Percentiles rank a stretch among this genome's conserved stretches.
phyloP scores from a whole-genome alignment of 2,113 vertebrate genomes.

The Alethe castanea region DNA sequence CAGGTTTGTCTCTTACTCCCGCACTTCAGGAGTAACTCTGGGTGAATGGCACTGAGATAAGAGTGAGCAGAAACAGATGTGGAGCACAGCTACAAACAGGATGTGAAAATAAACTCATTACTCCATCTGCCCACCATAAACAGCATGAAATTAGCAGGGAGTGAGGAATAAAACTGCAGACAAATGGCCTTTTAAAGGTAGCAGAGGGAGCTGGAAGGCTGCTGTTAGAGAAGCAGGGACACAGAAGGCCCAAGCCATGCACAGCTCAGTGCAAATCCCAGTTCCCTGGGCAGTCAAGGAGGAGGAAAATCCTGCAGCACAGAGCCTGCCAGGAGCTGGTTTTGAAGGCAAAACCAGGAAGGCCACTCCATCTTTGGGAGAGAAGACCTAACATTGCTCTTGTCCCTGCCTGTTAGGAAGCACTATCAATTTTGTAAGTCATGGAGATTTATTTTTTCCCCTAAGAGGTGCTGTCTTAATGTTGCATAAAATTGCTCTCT shows the following conservation, averaged over 20 bases:
- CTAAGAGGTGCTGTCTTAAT: constrained; percentile 14
- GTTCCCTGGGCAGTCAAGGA: not conserved
- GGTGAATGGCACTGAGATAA: not conserved
- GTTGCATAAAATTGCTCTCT: constrained; percentile 61
- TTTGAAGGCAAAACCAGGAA: not conserved
- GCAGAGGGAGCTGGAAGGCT: constrained; percentile 25
- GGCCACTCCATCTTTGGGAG: not conserved
- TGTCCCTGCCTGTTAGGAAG: not conserved
- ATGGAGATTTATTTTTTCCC: not conserved
- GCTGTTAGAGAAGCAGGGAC: not conserved
- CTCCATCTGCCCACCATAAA: constrained; percentile 47
- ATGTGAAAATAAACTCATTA: constrained; percentile 60
- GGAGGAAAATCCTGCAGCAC: not conserved
- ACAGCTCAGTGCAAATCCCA: rapidly evolving
- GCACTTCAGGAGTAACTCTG: not conserved
- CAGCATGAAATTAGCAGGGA: constrained; percentile 43
- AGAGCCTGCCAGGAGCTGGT: not conserved
- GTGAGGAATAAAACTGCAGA: constrained; percentile 38
- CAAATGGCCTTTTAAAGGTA: constrained; percentile 44
- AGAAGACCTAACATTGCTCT: not conserved
- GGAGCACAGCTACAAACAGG: constrained; percentile 9
- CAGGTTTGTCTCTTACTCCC: not conserved
- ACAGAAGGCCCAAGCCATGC: not conserved
- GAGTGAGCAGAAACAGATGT: constrained; percentile 36
- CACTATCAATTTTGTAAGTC: not conserved